Evolutionary conservation across 2,888 invertebrate species (phyloP).

Genomic region (Morinoia aosen): DNA sequence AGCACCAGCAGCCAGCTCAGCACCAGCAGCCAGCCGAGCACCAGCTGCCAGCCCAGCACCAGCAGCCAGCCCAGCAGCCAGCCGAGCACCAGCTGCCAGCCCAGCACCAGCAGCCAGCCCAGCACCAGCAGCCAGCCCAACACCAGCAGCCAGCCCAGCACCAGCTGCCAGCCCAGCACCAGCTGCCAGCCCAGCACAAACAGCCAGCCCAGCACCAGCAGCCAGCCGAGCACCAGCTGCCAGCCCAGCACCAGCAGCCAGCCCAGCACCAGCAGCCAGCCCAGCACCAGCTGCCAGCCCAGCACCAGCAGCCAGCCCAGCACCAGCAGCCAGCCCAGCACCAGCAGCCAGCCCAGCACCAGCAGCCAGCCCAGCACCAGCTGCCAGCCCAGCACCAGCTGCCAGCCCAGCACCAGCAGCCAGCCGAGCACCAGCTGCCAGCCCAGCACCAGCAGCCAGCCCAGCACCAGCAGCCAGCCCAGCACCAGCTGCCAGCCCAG

Average conservation of each 20-base stretch:
- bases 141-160: background rate
- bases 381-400: background rate
- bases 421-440: background rate
- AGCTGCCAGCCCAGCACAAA: background rate
- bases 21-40: constrained; percentile 5
- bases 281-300: background rate
- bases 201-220: background rate
- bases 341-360: background rate
- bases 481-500: constrained; percentile 1
- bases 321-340: background rate
- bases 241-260: background rate
- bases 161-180: constrained; percentile 14
- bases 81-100: background rate
- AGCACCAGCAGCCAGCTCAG: background rate
- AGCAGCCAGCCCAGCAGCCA: background rate
- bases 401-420: background rate
- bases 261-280: background rate
- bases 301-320: background rate
- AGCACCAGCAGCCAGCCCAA: background rate
- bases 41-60: background rate
- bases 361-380: background rate
- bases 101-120: no score
- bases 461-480: background rate
- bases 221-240: background rate
- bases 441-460: background rate